Evolutionary conservation across 2,797 vertebrate genomes (phyloP), one percentile per base, ranked within the genome.

Genomic region (Acanthurus tractus): DNA sequence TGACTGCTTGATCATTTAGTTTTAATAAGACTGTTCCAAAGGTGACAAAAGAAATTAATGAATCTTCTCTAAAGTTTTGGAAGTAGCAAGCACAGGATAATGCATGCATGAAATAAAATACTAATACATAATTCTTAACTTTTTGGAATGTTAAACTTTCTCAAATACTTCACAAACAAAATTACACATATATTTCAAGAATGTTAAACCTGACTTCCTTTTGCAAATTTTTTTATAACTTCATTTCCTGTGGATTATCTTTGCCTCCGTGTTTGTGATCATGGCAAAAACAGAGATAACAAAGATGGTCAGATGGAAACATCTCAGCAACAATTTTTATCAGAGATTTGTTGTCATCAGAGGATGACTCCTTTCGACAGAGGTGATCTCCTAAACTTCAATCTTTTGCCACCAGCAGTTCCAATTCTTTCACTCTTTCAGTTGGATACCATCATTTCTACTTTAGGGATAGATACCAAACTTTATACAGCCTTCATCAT

Each of bases 1-100:
- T 74, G 50, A 68, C 48, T 54, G 25, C 18, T 20, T 66, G 50
- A 77, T 42, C 23, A 74, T 71, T 29, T 11, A 6, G 20, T 23
- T 18, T 52, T 25, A 58, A 70, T 55, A 34, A 63, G 52, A 70
- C 53, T 18, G 46, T 48, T 76, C 3, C 14, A 65, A 57, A 65
- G 12, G 20, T 40, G 20, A 34, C 22, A 44, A 40, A 44, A 40
- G 8, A 63, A 49, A 57, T 25, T 0, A 23, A 58, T 46, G 7
- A 11, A n/a, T 82, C 20, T 15, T 13, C 3, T 29, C n/a, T 34
- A n/a, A 6, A 42, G 6, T 54, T 55, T 58, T 25, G 15, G 29
- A 58, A 49, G 34, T 29, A 29, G 7, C 7, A 46, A 56, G 9
- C 25, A 38, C 22, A 20, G 3, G 59, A n/a, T 0, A 17, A 14